These are phyloP conservation scores for Micrasema longulum DNA, from an alignment of 1,140 invertebrate genomes.

Conservation along the genomic window DNA sequence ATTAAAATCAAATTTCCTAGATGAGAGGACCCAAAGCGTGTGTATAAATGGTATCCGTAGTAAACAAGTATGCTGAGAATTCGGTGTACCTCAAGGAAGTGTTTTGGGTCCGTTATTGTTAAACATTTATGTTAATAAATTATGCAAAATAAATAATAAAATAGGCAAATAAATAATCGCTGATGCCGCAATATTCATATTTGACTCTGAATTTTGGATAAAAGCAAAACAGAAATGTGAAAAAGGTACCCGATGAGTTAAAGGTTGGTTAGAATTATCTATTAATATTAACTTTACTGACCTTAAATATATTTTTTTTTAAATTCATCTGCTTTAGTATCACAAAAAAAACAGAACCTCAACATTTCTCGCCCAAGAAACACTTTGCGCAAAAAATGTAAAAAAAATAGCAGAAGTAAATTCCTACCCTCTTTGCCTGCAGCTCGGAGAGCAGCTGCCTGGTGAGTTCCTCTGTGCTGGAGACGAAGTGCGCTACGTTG, in stretches of 20 bases:
- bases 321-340: not conserved
- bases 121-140: too few species aligned
- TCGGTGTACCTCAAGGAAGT: too few species aligned
- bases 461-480: not conserved
- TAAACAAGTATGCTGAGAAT: too few species aligned
- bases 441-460: conserved; percentile 38
- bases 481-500: not conserved
- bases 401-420: not conserved
- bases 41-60: too few species aligned
- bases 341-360: too few species aligned
- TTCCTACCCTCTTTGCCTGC: conserved; percentile 41
- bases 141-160: too few species aligned
- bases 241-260: not conserved
- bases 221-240: not conserved
- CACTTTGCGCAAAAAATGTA: not conserved
- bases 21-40: too few species aligned
- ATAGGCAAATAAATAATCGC: too few species aligned
- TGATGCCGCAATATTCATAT: too few species aligned
- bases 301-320: not conserved
- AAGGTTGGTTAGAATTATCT: not conserved
- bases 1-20: too few species aligned
- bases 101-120: too few species aligned
- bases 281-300: not conserved
- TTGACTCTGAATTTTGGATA: not conserved
- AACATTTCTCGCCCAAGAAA: not conserved